Conservation (phyloP, 2,113 vertebrate species). For the Caretta caretta region DNA sequence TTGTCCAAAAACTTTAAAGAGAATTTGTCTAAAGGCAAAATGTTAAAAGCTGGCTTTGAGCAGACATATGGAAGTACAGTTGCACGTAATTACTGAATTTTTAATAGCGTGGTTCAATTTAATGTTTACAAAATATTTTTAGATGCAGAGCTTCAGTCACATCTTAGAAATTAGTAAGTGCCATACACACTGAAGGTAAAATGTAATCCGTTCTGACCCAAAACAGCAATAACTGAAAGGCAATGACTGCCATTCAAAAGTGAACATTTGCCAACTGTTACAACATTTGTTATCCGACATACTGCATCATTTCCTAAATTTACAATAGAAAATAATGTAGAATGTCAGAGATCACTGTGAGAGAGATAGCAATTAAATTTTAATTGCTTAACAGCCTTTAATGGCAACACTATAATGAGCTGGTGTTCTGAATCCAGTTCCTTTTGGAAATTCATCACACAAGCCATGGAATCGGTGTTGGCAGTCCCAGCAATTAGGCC, state of each 20-base stretch:
- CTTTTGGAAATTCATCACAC: not conserved
- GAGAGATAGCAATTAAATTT: not conserved
- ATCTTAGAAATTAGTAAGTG: not conserved
- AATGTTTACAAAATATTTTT: slow-evolving; percentile 60
- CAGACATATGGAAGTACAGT: slow-evolving; percentile 44
- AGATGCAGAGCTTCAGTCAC: slow-evolving; percentile 29
- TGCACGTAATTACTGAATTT: slow-evolving; percentile 61
- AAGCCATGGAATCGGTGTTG: not conserved
- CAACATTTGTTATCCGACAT: not conserved
- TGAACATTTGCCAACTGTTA: slow-evolving; percentile 2
- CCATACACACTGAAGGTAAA: slow-evolving; percentile 1
- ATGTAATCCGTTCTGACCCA: not conserved
- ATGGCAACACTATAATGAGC: not conserved
- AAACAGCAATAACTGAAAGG: not conserved
- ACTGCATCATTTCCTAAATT: not conserved
- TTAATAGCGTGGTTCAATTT: slow-evolving; percentile 60
- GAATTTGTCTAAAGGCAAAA: slow-evolving; percentile 63
- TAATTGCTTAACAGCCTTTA: not conserved
- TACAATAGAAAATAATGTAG: not conserved
- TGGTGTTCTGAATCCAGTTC: not conserved
- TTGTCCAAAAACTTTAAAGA: slow-evolving; percentile 69
- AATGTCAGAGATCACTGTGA: slow-evolving; percentile 3
- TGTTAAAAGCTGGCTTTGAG: slow-evolving; percentile 59
- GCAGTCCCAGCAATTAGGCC: not conserved
- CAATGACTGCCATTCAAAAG: not conserved